Evolutionary conservation across 1,140 invertebrate genomes (phyloP), one percentile per base, ranked within the genome.

Genomic region (Bradynema listronoti): DNA sequence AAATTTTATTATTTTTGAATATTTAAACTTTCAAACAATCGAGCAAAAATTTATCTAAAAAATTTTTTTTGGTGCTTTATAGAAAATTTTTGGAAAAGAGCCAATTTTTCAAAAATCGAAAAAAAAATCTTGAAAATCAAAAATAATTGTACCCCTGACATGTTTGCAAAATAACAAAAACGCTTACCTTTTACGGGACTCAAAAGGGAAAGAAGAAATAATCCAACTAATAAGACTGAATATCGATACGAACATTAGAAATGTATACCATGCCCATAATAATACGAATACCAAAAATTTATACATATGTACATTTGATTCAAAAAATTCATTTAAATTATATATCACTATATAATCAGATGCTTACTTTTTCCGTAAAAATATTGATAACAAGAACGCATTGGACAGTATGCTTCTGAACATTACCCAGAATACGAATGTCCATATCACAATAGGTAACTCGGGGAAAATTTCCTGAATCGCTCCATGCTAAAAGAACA

Each of bases 251-350:
- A 78, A 58, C 42, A 79, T 75, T 6, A 83, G 73, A 46, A 82
- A 77, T 2, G 81, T 77, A 39, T 81, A 80, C 82, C 82, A 83
- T 58, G 83, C 79, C 82, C 82, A 83, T 14, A 83, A 63, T 42
- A 83, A 43, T 22, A 78, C 62, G 57, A 79, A 80, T 16, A 80
- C 74, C 62, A 72, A 22, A 11, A n/a, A n/a, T 50, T 45, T n/a
- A 45, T 42, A 54, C 2, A 24, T 4, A 24, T 9, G 52, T 43
- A 43, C 5, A 5, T 33, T n/a, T 4, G 4, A 16, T 30, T 22
- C 52, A 19, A 19, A 54, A 5, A 14, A 14, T 57, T 19, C 6
- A 45, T 54, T 19, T 11, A 39, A 39, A 11, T 39, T 11, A 19
- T 39, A 11, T 39, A 39, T 39, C 19, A 19, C 19, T 19, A 11